These are phyloP conservation scores for Scaptodrosophila lebanonensis DNA, from an alignment of 1,140 invertebrate genomes.

Conservation along the genomic window DNA sequence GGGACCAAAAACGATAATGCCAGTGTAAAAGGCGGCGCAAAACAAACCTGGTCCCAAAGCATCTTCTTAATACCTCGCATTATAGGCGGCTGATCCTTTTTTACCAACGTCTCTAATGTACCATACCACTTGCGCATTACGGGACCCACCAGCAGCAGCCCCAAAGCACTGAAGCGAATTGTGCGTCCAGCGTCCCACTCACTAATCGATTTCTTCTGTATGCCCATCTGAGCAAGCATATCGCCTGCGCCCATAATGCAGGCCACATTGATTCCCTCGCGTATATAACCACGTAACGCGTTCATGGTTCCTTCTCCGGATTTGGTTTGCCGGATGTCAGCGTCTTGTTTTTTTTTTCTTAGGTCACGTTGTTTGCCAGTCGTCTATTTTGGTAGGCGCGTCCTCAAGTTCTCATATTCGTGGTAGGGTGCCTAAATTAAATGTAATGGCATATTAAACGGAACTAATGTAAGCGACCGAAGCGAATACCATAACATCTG, in stretches of 20 bases:
- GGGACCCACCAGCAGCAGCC: constrained; percentile 79
- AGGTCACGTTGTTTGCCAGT: too few species aligned
- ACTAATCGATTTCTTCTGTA: constrained; percentile 63
- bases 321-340: too few species aligned
- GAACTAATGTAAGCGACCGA: too few species aligned
- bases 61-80: constrained; percentile 70
- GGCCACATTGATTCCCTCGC: constrained; percentile 69
- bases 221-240: constrained; percentile 71
- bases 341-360: too few species aligned
- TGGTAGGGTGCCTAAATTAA: too few species aligned
- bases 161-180: constrained; percentile 67
- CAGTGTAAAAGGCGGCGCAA: constrained; percentile 83
- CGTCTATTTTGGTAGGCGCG: too few species aligned
- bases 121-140: constrained; percentile 84
- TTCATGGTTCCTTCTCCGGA: not conserved
- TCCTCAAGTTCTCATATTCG: too few species aligned
- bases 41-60: constrained; percentile 85
- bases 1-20: constrained; percentile 80
- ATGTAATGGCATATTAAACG: too few species aligned
- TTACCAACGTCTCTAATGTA: constrained; percentile 80
- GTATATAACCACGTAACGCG: constrained; percentile 13
- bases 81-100: constrained; percentile 27
- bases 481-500: too few species aligned
- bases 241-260: constrained; percentile 77
- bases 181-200: constrained; percentile 66